Percentiles rank a stretch among this genome's conserved stretches.
These are phyloP conservation scores for Tiaroga cobitis DNA, from an alignment of 2,797 vertebrate species.

Conservation along the genomic window DNA sequence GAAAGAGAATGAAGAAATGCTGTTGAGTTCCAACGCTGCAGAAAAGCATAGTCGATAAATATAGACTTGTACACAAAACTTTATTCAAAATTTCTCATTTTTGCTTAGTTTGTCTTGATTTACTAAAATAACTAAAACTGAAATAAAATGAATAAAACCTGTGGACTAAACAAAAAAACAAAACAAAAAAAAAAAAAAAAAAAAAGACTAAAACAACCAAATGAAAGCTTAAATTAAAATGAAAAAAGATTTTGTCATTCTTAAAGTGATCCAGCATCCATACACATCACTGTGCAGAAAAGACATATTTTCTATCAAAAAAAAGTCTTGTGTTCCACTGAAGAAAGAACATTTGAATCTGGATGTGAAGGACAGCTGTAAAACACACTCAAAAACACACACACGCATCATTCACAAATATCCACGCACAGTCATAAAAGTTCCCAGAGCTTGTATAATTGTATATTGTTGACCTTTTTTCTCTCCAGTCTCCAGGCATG, in stretches of 20 bases:
- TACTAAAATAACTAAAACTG: background rate
- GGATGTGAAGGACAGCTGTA: slow-evolving; percentile 1
- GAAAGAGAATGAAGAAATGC: background rate
- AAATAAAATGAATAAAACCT: background rate
- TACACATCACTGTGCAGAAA: background rate
- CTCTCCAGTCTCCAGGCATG: slow-evolving; percentile 59
- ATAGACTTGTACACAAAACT: background rate
- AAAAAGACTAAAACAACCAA: background rate
- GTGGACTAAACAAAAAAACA: background rate
- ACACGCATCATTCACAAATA: background rate
- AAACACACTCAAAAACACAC: background rate
- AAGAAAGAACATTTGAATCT: background rate
- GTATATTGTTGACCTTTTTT: slow-evolving; percentile 48
- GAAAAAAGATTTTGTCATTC: background rate
- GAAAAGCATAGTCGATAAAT: background rate
- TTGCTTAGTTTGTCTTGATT: background rate
- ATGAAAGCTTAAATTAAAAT: background rate
- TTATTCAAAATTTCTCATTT: background rate
- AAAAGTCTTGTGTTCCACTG: background rate
- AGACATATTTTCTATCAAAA: background rate
- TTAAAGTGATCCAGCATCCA: background rate
- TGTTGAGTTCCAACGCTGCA: no score
- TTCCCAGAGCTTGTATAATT: slow-evolving; percentile 44
- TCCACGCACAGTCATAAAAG: background rate
- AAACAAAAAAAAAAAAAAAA: background rate